phyloP scores from a whole-genome alignment of 2,888 invertebrate genomes.

The Chorisops tibialis region DNA sequence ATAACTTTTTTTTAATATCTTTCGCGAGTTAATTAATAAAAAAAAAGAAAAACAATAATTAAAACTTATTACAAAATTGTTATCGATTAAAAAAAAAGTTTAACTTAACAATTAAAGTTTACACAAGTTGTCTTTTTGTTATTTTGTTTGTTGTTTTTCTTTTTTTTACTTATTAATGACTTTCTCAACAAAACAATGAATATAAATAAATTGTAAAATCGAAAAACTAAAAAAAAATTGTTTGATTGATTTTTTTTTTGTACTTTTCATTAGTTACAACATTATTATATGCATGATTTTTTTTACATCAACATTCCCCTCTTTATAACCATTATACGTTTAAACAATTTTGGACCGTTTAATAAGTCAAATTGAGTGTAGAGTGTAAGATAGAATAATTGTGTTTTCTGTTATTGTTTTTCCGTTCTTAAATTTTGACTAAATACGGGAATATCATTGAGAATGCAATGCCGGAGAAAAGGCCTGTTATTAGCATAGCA shows the following conservation, averaged over 20 bases:
- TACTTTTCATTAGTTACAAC: neutral
- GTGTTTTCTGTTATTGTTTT: neutral
- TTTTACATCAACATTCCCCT: neutral
- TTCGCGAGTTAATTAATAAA: too few relatives aligned
- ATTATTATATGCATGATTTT: neutral
- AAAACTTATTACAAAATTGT: too few relatives aligned
- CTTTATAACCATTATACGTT: neutral
- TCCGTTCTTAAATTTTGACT: conserved; percentile 44
- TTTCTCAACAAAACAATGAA: neutral
- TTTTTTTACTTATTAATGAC: neutral
- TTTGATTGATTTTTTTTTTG: conserved; percentile 16
- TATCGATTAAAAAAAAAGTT: too few relatives aligned
- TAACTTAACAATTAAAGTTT: too few relatives aligned
- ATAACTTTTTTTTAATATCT: too few relatives aligned
- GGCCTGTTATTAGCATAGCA: conserved; percentile 86
- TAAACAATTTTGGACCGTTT: neutral
- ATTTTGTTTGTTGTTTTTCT: neutral
- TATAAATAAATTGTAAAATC: neutral
- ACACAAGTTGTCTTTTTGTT: too few relatives aligned
- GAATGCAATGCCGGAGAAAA: conserved; percentile 77
- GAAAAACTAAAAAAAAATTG: neutral
- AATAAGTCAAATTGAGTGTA: too few relatives aligned
- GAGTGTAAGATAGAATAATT: too few relatives aligned
- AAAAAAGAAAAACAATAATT: too few relatives aligned
- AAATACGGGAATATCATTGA: conserved; percentile 67